Evolutionary conservation across 2,113 vertebrate species (phyloP).

Genomic region (Camelus dromedarius): DNA sequence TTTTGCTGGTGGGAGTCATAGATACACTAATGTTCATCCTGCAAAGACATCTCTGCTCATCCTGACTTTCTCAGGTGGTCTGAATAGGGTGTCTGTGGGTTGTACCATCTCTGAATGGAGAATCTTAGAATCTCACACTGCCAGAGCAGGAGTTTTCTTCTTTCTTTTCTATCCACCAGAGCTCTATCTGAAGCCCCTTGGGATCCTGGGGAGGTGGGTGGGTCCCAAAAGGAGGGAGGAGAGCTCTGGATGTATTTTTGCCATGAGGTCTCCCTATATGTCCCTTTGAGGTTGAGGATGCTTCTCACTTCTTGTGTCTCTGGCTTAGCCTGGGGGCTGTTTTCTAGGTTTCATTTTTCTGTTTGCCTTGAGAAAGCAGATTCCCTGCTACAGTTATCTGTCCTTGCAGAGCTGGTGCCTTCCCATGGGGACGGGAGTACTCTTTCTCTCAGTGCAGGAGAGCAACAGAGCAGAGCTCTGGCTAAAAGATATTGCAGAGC

Average conservation of each 20-base stretch:
- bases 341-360: background rate
- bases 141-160: background rate
- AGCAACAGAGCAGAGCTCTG: slow-evolving; percentile 41
- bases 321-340: background rate
- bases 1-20: background rate
- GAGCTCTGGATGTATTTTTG: background rate
- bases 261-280: background rate
- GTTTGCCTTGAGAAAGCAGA: slow-evolving; percentile 3
- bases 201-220: background rate
- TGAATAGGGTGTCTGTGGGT: background rate
- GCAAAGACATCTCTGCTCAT: background rate
- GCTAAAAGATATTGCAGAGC: slow-evolving; percentile 55
- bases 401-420: background rate
- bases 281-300: background rate
- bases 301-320: background rate
- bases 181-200: background rate
- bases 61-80: background rate
- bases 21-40: background rate
- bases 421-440: background rate
- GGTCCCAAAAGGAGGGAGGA: background rate
- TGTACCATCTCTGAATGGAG: background rate
- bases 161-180: background rate
- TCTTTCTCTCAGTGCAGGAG: background rate
- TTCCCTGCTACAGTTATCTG: background rate
- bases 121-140: background rate